Base-by-base conservation (phyloP, 2,797 vertebrate species). In the Nannoperca obscura region DNA sequence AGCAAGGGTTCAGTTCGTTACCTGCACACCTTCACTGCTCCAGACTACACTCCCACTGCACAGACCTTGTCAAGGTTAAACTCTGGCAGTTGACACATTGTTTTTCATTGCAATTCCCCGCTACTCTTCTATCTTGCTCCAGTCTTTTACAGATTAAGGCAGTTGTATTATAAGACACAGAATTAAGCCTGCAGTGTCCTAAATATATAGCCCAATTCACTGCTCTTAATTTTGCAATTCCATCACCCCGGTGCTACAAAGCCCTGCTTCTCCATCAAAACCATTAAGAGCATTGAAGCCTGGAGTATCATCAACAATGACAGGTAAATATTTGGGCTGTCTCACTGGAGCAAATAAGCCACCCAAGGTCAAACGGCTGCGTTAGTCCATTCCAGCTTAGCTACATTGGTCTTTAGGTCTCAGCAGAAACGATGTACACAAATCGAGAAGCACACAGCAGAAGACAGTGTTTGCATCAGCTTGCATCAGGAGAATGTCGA, bases 281-380 rank as follows among this genome's bases (percentile, higher is more conserved):
- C 88, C 92, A 93, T 93, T 94, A 95, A 89, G 84, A 88, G 83
- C 88, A 79, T 81, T 88, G 86, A 91, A 90, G 90, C 90, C 88
- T 90, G 82, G 93, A 94, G 91, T 88, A 92, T 94, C 92, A 95
- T 95, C 93, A 93, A 92, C 92, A 91, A 93, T 93, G 93, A 93
- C 93, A 92, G 94, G 93, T 95, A 94, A 95, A 95, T 95, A 95
- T 95, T 95, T 94, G 94, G 92, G 85, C 90, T 91, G 91, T 93
- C 89, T 92, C 93, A 90, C 86, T 88, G 90, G 89, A 90, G 91
- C 91, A 92, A 91, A 93, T 91, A 92, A 92, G 90, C 91, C 88
- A 86, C 53, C 86, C 92, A 93, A 94, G 93, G 94, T 94, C 92
- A 93, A 87, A 93, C 82, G 85, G 85, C 81, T 89, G 88, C 74